These are phyloP conservation scores for Ceriagrion tenellum DNA, from an alignment of 2,888 invertebrate species.

Conservation along the genomic window DNA sequence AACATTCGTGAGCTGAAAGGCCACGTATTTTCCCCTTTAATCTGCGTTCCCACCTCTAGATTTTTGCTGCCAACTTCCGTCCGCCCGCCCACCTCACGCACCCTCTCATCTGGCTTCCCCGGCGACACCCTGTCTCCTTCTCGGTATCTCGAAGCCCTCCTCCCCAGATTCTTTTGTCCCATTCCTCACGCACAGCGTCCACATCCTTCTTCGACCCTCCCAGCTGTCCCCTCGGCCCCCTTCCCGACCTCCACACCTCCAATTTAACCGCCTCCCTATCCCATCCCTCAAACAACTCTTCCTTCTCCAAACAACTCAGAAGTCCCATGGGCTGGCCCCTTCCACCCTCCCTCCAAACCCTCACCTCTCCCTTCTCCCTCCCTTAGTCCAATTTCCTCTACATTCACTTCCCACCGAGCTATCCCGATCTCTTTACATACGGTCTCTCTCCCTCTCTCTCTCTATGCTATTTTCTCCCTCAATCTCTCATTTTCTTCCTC, in stretches of 20 bases:
- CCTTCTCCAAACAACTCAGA: conserved; percentile 16
- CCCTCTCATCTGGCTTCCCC: not conserved
- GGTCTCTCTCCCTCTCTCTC: not conserved
- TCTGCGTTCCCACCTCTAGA: not conserved
- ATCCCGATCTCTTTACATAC: conserved; percentile 14
- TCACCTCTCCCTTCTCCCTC: not conserved
- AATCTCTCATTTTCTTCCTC: no score
- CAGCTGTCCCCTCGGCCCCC: not conserved
- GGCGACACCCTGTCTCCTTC: not conserved
- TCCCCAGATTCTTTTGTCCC: not conserved
- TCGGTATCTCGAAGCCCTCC: not conserved
- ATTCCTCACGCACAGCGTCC: not conserved
- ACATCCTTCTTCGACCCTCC: not conserved
- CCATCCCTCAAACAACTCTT: conserved; percentile 15
- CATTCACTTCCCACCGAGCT: not conserved
- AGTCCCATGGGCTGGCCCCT: not conserved
- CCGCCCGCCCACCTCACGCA: not conserved
- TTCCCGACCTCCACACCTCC: not conserved
- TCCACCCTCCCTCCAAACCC: no score
- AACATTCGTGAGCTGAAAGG: no score
- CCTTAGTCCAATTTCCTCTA: conserved; percentile 16
- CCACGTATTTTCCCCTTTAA: no score
- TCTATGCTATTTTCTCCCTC: no score
- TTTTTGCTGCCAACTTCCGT: not conserved
- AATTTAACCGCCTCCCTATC: not conserved